Percentiles rank a stretch among this genome's conserved stretches.
phyloP scores from a whole-genome alignment of 2,113 vertebrate species.

The Plestiodon gilberti region DNA sequence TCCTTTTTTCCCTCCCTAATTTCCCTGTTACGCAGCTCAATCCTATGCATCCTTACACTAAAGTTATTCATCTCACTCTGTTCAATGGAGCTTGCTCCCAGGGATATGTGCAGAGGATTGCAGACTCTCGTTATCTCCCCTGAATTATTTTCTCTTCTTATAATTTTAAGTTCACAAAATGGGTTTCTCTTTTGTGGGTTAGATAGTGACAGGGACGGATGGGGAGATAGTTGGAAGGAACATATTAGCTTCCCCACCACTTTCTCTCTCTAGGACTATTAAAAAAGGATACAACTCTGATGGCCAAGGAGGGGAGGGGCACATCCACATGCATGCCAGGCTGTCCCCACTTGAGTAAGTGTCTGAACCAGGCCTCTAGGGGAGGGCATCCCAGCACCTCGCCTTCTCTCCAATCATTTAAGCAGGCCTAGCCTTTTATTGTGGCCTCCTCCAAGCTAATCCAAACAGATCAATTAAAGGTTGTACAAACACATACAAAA shows the following conservation, averaged over 20 bases:
- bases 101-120: neutral
- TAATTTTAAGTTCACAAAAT: neutral
- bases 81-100: neutral
- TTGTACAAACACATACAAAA: constrained; percentile 43
- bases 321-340: too few relatives aligned
- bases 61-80: neutral
- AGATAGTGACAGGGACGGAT: neutral
- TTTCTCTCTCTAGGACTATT: neutral
- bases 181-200: neutral
- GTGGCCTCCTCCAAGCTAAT: constrained; percentile 59
- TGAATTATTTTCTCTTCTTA: too few relatives aligned
- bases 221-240: neutral
- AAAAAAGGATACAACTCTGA: neutral
- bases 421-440: constrained; percentile 66
- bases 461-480: constrained; percentile 80
- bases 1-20: neutral
- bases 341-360: neutral
- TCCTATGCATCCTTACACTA: neutral
- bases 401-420: constrained; percentile 41
- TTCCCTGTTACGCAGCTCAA: neutral
- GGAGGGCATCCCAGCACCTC: too few relatives aligned
- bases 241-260: too few relatives aligned
- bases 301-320: neutral
- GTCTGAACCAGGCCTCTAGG: neutral
- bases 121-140: neutral